phyloP scores from a whole-genome alignment of 2,888 invertebrate species.

The Diaphora mendica region DNA sequence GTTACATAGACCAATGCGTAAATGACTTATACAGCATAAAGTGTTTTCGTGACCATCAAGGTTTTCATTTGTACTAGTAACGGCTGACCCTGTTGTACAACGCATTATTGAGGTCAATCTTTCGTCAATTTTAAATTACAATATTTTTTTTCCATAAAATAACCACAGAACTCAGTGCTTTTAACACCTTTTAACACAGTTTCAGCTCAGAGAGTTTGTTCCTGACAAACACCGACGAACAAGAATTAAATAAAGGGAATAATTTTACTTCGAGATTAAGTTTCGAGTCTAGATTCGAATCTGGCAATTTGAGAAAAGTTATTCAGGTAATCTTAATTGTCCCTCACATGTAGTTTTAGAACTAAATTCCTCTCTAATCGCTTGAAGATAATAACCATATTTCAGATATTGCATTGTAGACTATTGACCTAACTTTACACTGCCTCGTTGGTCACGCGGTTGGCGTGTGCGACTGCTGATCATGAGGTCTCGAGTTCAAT shows the following conservation, averaged over 20 bases:
- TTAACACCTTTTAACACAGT: constrained; percentile 35
- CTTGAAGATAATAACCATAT: neutral
- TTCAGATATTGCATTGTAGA: too few species aligned
- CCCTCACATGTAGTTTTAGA: neutral
- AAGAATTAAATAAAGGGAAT: constrained; percentile 77
- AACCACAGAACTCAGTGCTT: neutral
- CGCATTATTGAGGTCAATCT: neutral
- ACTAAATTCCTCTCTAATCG: neutral
- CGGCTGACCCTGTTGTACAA: neutral
- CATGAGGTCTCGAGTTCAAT: too few species aligned
- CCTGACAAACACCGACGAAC: constrained; percentile 83
- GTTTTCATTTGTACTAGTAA: neutral
- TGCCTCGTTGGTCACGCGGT: too few species aligned
- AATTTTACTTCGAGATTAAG: constrained; percentile 81
- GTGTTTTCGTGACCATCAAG: neutral
- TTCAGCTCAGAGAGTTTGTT: constrained; percentile 70
- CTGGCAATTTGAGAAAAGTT: constrained; percentile 93
- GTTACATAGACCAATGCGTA: neutral
- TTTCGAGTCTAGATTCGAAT: constrained; percentile 95
- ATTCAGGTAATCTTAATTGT: constrained; percentile 86
- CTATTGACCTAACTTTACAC: too few species aligned
- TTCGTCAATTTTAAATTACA: neutral
- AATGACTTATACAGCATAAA: neutral
- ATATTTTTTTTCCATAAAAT: neutral
- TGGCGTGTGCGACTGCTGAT: too few species aligned